Evolutionary conservation across 2,113 vertebrate genomes (phyloP).

Genomic region (Diadophis punctatus): DNA sequence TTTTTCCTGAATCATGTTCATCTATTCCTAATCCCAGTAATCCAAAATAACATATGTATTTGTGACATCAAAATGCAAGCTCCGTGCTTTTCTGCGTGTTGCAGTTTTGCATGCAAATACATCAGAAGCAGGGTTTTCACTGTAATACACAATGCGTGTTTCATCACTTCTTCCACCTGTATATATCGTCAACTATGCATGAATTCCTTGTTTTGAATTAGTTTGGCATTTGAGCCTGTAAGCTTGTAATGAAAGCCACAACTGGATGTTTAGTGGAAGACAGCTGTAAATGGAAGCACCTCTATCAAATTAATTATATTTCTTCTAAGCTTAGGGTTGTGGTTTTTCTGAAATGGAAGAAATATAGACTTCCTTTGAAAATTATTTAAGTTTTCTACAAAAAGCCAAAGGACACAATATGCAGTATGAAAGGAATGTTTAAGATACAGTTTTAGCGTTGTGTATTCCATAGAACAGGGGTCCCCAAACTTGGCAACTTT

Average conservation of each 20-base stretch:
- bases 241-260: not conserved
- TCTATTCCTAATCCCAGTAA: not conserved
- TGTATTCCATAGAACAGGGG: too few species aligned
- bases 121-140: not conserved
- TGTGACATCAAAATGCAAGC: not conserved
- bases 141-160: not conserved
- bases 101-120: not conserved
- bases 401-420: not conserved
- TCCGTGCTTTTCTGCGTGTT: not conserved
- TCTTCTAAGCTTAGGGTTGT: not conserved
- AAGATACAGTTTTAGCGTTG: not conserved
- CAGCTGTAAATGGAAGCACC: not conserved
- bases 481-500: too few species aligned
- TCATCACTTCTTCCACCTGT: not conserved
- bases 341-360: not conserved
- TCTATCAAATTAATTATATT: not conserved
- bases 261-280: not conserved
- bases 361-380: fast-evolving
- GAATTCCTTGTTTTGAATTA: not conserved
- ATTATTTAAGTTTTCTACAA: not conserved
- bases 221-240: not conserved
- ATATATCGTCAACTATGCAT: not conserved
- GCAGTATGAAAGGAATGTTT: not conserved
- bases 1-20: not conserved
- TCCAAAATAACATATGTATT: not conserved